Conservation (phyloP, 1,140 invertebrate species). For the Drosophila simulans region DNA sequence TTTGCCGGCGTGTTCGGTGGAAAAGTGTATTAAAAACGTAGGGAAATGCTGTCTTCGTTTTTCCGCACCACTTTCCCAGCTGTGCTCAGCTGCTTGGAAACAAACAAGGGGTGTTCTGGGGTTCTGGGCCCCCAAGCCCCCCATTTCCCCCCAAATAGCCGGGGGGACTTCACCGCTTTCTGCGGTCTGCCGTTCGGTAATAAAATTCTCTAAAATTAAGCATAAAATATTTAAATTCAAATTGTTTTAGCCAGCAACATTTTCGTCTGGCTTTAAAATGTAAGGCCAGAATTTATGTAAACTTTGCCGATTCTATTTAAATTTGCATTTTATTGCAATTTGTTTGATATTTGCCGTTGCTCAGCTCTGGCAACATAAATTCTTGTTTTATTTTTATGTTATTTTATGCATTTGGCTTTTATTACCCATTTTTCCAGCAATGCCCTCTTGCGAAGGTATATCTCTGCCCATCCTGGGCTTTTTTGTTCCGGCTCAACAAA, state of each 20-base stretch:
- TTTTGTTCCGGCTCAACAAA: conserved; percentile 68
- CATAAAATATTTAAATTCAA: conserved; percentile 75
- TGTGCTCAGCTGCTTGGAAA: conserved; percentile 78
- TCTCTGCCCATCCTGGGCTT: conserved; percentile 3
- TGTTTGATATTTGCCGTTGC: conserved; percentile 66
- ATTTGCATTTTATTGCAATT: conserved; percentile 82
- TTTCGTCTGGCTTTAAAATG: conserved; percentile 64
- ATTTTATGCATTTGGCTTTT: conserved; percentile 80
- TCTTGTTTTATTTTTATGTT: conserved; percentile 79
- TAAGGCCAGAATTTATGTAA: conserved; percentile 40
- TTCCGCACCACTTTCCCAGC: conserved; percentile 39
- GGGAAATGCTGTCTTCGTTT: conserved; percentile 48
- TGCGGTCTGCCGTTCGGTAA: conserved; percentile 36
- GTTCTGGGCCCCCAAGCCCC: not conserved
- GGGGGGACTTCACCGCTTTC: conserved; percentile 24
- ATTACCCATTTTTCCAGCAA: conserved; percentile 58
- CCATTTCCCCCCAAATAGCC: conserved; percentile 28
- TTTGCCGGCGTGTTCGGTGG: conserved; percentile 14
- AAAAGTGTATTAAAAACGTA: conserved; percentile 81
- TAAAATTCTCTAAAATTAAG: conserved; percentile 64
- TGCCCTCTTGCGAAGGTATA: conserved; percentile 24
- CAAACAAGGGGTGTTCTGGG: conserved; percentile 37
- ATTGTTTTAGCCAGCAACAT: conserved; percentile 31
- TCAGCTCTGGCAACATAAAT: conserved; percentile 65
- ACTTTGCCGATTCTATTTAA: conserved; percentile 53